Base-by-base conservation (phyloP, 2,113 vertebrate species). In the Raphicerus campestris region DNA sequence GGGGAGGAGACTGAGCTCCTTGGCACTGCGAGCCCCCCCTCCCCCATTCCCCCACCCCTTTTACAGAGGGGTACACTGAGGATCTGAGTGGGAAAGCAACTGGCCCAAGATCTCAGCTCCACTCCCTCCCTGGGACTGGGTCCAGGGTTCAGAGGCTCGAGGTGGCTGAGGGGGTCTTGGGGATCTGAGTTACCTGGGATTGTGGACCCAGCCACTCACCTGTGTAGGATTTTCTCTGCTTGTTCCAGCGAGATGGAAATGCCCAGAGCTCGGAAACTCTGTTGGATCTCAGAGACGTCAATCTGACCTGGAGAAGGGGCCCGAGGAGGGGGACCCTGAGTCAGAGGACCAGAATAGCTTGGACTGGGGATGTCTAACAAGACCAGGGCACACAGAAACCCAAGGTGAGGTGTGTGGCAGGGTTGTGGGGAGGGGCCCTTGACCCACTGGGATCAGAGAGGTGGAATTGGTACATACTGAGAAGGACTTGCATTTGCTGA, bases 231-330 rank as follows among this genome's bases (percentile, higher is more conserved):
- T 97, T 97, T 99, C 96, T 98, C 98, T 0, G 99, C 99, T 28
- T 99, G 99, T 49, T 99, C 95, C 56, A 98, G 91, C 0, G 99
- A 99, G 89, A 99, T 98, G 61, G 98, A 97, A 89, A 99, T 98
- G 8, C 99, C 99, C 0, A 99, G 97, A 51, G 97, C 96, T 20
- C 75, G 98, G 49, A 99, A 98, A 61, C 99, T 99, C 80, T 99
- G 98, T 90, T 99, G 99, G 93, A 99, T 99, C 98, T 99, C 99
- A 0, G 98, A 98, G 60, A 98, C 99, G 35, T 99, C 99, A 0
- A 99, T 99, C 13, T 98, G 78, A 97, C 99, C 99, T 99, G 98
- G n/a, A 96, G 95, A 89, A 58, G 22, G 81, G 89, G 61, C 2
- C 47, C 28, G 39, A 61, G 66, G 32, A 49, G 4, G 47, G 47